Evolutionary conservation across 92 coral and sea anemone genomes (phyloP).

Genomic region (Epizoanthus ramosus): DNA sequence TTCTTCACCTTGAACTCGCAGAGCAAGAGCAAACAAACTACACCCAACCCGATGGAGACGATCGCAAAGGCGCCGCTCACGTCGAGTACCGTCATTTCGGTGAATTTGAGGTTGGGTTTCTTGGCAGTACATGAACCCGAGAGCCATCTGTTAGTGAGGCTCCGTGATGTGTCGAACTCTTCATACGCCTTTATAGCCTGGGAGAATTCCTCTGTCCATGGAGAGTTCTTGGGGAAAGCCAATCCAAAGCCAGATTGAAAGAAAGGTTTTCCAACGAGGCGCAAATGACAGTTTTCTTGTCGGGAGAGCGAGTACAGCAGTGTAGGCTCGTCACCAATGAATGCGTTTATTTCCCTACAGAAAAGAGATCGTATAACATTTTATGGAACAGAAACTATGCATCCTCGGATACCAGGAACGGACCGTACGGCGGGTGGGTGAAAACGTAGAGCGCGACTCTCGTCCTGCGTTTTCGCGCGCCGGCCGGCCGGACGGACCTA

Average conservation of each 20-base stretch:
- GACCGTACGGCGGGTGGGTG: not conserved
- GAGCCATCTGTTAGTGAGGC: slow-evolving; percentile 55
- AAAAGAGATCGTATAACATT: not conserved
- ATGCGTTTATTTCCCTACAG: slow-evolving; percentile 61
- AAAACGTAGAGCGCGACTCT: no score
- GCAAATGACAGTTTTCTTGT: slow-evolving; percentile 53
- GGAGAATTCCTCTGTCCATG: slow-evolving; percentile 54
- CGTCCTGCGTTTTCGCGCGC: no score
- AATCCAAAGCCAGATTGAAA: slow-evolving; percentile 72
- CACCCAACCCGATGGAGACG: slow-evolving; percentile 44
- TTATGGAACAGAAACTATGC: not conserved
- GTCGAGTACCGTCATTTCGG: slow-evolving; percentile 55
- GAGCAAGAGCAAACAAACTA: slow-evolving; percentile 38
- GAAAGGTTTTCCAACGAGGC: slow-evolving; percentile 66
- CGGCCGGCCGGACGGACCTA: no score
- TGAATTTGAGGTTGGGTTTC: slow-evolving; percentile 32
- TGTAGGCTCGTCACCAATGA: slow-evolving; percentile 66
- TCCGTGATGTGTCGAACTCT: slow-evolving; percentile 48
- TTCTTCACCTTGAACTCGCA: slow-evolving; percentile 50
- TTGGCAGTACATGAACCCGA: slow-evolving; percentile 45
- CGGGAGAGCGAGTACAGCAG: slow-evolving; percentile 53
- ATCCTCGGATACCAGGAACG: not conserved
- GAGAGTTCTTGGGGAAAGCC: slow-evolving; percentile 63
- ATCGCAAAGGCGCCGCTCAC: slow-evolving; percentile 60
- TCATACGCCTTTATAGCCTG: slow-evolving; percentile 52